phyloP scores from a whole-genome alignment of 2,113 vertebrate genomes.

The Gopherus flavomarginatus region DNA sequence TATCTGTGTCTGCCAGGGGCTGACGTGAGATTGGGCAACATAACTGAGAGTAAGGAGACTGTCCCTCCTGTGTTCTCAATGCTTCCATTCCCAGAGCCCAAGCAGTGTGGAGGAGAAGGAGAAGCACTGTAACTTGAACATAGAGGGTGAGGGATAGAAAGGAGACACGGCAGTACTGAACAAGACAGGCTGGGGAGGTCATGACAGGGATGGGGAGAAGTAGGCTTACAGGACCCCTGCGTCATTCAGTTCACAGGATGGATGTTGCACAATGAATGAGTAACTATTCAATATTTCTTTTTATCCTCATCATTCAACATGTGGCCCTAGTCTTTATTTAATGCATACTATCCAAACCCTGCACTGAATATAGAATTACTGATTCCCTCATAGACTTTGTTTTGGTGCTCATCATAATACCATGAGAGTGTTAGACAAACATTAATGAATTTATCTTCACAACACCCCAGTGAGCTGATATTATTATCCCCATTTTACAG shows the following conservation, averaged over 20 bases:
- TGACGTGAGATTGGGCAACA: not conserved
- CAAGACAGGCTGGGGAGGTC: not conserved
- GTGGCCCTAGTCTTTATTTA: not conserved
- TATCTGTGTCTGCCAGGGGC: not conserved
- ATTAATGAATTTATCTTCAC: not conserved
- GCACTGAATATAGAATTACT: not conserved
- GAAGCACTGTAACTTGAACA: not conserved
- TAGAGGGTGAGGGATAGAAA: not conserved
- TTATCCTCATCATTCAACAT: not conserved
- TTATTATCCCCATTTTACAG: too few species aligned
- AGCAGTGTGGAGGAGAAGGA: not conserved
- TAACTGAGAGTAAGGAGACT: not conserved
- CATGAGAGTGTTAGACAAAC: not conserved
- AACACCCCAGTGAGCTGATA: too few species aligned
- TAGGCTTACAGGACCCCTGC: not conserved
- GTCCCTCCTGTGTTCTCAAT: not conserved
- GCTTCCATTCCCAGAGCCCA: not conserved
- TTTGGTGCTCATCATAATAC: not conserved
- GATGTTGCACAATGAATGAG: not conserved
- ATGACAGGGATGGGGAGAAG: not conserved
- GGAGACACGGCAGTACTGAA: not conserved
- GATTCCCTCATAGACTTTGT: not conserved
- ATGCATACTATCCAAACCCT: not conserved
- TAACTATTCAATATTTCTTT: not conserved
- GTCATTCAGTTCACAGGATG: not conserved